Evolutionary conservation across 1,140 invertebrate genomes (phyloP).

Genomic region (Solen grandis): DNA sequence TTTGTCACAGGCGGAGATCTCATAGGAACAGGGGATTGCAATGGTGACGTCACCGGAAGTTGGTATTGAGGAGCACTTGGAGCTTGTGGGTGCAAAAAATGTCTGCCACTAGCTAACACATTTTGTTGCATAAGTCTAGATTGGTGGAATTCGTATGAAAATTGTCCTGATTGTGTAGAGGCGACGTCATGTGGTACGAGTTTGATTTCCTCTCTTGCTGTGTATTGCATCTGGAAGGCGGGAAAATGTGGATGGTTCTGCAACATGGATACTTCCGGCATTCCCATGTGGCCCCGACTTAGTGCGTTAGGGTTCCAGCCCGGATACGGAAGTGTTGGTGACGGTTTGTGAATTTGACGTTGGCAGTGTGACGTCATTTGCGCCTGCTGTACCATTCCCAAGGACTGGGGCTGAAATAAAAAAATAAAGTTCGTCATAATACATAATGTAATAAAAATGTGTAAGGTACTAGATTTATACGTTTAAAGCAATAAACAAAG

Average conservation of each 20-base stretch:
- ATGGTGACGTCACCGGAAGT: neutral
- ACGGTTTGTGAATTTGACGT: constrained; percentile 43
- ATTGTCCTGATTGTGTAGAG: neutral
- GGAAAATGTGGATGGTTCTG: constrained; percentile 1
- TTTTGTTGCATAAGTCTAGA: constrained; percentile 54
- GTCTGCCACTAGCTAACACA: constrained; percentile 41
- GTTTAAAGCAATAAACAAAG: too few relatives aligned
- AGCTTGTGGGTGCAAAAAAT: constrained; percentile 12
- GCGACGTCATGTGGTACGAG: constrained; percentile 13
- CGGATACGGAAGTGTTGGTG: constrained; percentile 27
- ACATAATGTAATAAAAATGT: too few relatives aligned
- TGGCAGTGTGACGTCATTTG: constrained; percentile 11
- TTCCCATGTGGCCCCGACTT: neutral
- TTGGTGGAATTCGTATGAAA: constrained; percentile 60
- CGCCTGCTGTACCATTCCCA: neutral
- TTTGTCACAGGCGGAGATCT: constrained; percentile 42
- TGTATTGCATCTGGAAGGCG: constrained; percentile 30
- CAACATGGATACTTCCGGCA: constrained; percentile 6
- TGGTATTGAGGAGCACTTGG: neutral
- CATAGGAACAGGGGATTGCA: constrained; percentile 19
- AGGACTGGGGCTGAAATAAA: constrained; percentile 27
- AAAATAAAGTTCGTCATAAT: too few relatives aligned
- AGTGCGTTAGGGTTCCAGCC: constrained; percentile 31
- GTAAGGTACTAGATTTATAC: too few relatives aligned
- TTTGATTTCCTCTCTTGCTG: constrained; percentile 27